Conservation (phyloP, 2,113 vertebrate genomes). For the Grantiella picta region DNA sequence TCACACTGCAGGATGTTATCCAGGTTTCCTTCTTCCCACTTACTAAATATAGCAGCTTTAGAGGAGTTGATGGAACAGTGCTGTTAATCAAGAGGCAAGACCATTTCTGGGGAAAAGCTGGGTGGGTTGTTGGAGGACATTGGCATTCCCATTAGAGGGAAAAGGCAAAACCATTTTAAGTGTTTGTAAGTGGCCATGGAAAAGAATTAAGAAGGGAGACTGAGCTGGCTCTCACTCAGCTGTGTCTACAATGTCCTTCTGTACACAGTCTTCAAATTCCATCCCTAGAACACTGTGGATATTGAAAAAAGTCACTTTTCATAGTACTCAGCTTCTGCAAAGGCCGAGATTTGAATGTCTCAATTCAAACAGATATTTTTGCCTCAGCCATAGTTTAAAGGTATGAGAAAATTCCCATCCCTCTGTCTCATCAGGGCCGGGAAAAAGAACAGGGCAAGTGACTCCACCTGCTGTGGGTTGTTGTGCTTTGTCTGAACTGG, state of each 20-base stretch:
- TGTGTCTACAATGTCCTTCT: background rate
- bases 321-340: background rate
- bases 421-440: background rate
- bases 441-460: background rate
- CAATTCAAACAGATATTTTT: background rate
- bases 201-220: background rate
- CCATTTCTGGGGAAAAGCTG: background rate
- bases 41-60: background rate
- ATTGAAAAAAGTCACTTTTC: background rate
- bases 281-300: background rate
- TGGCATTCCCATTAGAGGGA: background rate
- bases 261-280: background rate
- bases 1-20: constrained; percentile 64
- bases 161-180: background rate
- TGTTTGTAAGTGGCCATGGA: background rate
- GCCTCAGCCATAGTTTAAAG: background rate
- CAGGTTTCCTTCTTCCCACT: constrained; percentile 53
- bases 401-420: background rate
- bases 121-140: background rate
- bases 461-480: background rate
- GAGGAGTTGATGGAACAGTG: background rate
- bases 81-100: background rate
- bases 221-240: background rate
- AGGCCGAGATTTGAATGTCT: background rate
- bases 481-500: background rate